Evolutionary conservation across 2,113 vertebrate species (phyloP).

Genomic region (Mirounga angustirostris): DNA sequence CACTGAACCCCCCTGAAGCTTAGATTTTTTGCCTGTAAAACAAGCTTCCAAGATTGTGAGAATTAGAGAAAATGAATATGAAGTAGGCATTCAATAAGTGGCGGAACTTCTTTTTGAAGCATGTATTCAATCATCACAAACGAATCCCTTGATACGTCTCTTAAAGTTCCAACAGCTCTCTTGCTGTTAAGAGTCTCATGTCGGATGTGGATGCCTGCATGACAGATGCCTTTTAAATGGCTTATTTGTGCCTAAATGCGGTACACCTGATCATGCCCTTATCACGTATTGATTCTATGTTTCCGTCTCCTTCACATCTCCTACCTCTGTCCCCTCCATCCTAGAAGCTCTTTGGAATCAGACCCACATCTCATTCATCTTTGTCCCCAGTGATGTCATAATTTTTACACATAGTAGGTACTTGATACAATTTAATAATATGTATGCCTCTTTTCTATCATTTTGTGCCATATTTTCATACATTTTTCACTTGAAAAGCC

Average conservation of each 20-base stretch:
- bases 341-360: neutral
- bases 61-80: slow-evolving; percentile 3
- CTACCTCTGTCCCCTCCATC: neutral
- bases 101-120: neutral
- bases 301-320: neutral
- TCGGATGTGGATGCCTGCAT: neutral
- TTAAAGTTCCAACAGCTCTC: neutral
- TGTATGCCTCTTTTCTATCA: neutral
- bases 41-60: slow-evolving; percentile 33
- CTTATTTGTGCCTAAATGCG: neutral
- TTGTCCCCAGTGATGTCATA: neutral
- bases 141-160: neutral
- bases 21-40: slow-evolving; percentile 43
- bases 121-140: neutral
- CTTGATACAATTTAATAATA: neutral
- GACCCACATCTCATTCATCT: neutral
- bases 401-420: neutral
- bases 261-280: neutral
- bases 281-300: neutral
- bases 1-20: slow-evolving; percentile 32
- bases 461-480: neutral
- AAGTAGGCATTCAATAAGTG: slow-evolving; percentile 49
- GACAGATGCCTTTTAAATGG: neutral
- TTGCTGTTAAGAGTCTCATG: neutral
- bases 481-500: neutral